Evolutionary conservation across 2,888 invertebrate genomes (phyloP).

Genomic region (Parnassius glacialis): DNA sequence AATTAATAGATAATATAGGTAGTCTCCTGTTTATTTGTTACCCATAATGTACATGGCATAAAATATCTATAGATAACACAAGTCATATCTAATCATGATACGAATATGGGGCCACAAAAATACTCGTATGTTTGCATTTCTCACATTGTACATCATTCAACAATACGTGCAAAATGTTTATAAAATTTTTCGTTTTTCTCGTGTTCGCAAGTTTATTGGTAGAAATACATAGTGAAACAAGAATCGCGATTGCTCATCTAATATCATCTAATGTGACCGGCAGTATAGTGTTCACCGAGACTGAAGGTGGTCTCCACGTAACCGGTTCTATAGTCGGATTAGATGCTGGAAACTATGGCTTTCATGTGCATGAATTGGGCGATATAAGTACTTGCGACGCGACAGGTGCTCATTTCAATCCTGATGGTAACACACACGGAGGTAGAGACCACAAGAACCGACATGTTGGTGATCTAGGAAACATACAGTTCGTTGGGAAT

Average conservation of each 20-base stretch:
- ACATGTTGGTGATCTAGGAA: slow-evolving; percentile 89
- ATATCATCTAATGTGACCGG: slow-evolving; percentile 45
- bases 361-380: slow-evolving; percentile 83
- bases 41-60: too few relatives aligned
- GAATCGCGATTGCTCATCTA: slow-evolving; percentile 53
- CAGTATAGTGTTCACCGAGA: slow-evolving; percentile 67
- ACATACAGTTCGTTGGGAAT: slow-evolving; percentile 78
- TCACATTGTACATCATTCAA: too few relatives aligned
- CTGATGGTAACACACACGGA: slow-evolving; percentile 82
- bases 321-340: slow-evolving; percentile 77
- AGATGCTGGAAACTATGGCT: slow-evolving; percentile 78
- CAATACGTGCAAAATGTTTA: slow-evolving; percentile 12
- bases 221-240: slow-evolving; percentile 18
- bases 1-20: too few relatives aligned
- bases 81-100: too few relatives aligned
- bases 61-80: too few relatives aligned
- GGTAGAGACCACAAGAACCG: slow-evolving; percentile 79
- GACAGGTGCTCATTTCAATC: slow-evolving; percentile 86
- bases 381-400: slow-evolving; percentile 76
- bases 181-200: background rate
- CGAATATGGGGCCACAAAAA: too few relatives aligned
- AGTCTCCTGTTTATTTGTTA: too few relatives aligned
- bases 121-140: too few relatives aligned
- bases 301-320: slow-evolving; percentile 65
- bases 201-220: slow-evolving; percentile 13